Conservation (phyloP, 2,113 vertebrate genomes). For the Urocynchramus pylzowi region DNA sequence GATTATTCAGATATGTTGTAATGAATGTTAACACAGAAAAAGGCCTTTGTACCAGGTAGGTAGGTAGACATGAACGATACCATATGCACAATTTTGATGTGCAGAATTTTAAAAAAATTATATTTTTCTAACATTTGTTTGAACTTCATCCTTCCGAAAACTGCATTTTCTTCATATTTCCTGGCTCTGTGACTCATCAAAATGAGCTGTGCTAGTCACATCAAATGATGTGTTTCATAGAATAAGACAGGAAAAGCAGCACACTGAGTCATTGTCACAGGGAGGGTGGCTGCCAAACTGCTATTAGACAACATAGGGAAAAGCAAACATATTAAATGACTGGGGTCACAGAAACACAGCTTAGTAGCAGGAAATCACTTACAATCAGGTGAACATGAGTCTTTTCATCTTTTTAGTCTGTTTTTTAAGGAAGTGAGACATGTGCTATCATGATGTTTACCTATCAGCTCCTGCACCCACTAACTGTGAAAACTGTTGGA, state of each 20-base stretch:
- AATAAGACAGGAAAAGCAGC: constrained; percentile 21
- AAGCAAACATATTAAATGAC: neutral
- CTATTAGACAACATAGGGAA: neutral
- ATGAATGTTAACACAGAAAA: neutral
- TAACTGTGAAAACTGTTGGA: neutral
- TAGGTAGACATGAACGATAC: neutral
- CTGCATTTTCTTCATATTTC: neutral
- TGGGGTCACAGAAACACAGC: neutral
- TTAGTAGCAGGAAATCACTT: neutral
- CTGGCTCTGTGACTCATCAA: constrained; percentile 40
- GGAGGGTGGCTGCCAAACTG: neutral
- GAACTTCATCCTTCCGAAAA: neutral
- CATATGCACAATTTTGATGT: neutral
- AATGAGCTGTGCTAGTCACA: constrained; percentile 39
- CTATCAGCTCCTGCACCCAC: neutral
- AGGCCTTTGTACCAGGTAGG: neutral
- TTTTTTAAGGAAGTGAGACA: neutral
- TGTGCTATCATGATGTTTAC: neutral
- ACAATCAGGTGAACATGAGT: neutral
- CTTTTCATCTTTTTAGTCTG: neutral
- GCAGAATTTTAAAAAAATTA: neutral
- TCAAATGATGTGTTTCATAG: neutral
- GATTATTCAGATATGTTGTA: neutral
- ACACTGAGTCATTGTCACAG: constrained; percentile 8
- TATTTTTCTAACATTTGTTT: neutral